phyloP scores from a whole-genome alignment of 2,797 vertebrate species.

The Dromococcyx pavoninus region DNA sequence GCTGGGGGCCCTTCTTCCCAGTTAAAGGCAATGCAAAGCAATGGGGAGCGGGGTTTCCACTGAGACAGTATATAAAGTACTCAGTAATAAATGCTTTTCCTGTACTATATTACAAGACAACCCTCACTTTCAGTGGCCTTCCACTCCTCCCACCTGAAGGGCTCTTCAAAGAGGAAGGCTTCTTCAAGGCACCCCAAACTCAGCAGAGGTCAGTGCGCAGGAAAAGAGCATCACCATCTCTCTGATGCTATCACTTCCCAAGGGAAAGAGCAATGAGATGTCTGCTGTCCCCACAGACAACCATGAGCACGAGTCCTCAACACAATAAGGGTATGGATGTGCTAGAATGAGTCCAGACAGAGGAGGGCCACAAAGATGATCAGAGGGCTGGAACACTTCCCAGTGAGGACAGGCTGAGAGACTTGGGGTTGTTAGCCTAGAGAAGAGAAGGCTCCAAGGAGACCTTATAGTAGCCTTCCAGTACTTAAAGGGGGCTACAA shows the following conservation, averaged over 20 bases:
- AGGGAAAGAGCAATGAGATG: neutral
- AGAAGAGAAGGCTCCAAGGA: too few relatives aligned
- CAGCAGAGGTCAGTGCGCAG: neutral
- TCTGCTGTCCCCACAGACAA: neutral
- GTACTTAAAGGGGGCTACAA: too few relatives aligned
- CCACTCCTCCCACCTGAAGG: neutral
- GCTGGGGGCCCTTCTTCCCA: neutral
- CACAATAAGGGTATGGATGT: too few relatives aligned
- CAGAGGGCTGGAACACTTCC: too few relatives aligned
- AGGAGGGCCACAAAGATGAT: too few relatives aligned
- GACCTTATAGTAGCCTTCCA: too few relatives aligned
- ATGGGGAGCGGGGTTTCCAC: neutral
- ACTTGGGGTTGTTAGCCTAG: too few relatives aligned
- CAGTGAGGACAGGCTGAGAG: too few relatives aligned
- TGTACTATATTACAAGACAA: neutral
- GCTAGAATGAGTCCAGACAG: too few relatives aligned
- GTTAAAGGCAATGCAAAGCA: neutral
- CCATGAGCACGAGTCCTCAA: too few relatives aligned
- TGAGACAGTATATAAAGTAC: neutral
- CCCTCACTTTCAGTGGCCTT: neutral
- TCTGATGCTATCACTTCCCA: neutral
- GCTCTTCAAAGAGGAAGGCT: neutral
- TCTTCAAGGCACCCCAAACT: neutral
- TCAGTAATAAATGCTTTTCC: neutral
- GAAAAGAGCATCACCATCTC: neutral